Conservation (phyloP, 2,797 vertebrate species). For the Arctocebus calabarensis region DNA sequence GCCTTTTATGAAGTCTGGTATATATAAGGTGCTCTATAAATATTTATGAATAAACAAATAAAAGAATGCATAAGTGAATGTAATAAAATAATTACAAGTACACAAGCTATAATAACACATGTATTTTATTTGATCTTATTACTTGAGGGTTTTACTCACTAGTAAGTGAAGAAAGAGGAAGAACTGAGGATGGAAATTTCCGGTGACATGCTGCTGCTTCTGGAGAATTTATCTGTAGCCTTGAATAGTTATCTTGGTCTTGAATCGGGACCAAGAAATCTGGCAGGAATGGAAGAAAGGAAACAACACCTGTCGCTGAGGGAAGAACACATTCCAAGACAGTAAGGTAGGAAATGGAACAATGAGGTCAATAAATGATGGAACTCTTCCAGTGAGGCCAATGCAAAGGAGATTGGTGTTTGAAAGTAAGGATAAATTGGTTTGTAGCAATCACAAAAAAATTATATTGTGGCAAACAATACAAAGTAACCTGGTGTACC, state of each 20-base stretch:
- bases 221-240: not conserved
- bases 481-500: not conserved
- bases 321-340: not conserved
- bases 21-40: not conserved
- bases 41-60: not conserved
- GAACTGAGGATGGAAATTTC: not conserved
- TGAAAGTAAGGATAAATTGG: not conserved
- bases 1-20: not conserved
- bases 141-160: not conserved
- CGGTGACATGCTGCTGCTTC: not conserved
- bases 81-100: not conserved
- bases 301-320: not conserved
- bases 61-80: not conserved
- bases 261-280: not conserved
- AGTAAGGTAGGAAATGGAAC: not conserved
- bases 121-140: not conserved
- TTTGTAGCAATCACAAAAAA: not conserved
- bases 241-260: not conserved
- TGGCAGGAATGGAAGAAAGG: not conserved
- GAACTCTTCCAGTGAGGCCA: not conserved
- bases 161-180: not conserved
- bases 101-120: not conserved
- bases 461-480: not conserved
- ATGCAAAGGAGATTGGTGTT: not conserved
- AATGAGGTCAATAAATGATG: not conserved